Evolutionary conservation across 1,140 invertebrate genomes (phyloP).

Genomic region (Aricia agestis): DNA sequence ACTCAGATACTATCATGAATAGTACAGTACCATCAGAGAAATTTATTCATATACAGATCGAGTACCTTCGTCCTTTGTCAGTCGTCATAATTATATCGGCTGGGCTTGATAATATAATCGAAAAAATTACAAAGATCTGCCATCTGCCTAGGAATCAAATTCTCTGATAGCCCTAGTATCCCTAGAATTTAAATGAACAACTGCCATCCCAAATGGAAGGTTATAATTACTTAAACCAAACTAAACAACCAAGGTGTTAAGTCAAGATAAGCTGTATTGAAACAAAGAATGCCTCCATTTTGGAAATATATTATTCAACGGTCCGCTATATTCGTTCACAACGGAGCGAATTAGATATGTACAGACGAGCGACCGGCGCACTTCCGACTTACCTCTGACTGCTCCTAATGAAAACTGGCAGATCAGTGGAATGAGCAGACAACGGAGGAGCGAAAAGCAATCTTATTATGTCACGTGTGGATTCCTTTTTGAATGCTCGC

Average conservation of each 20-base stretch:
- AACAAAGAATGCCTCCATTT: background rate
- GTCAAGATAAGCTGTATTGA: background rate
- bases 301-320: background rate
- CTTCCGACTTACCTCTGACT: slow-evolving; percentile 55
- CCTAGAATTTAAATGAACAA: too few species aligned
- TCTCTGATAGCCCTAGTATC: too few species aligned
- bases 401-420: slow-evolving; percentile 69
- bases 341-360: slow-evolving; percentile 54
- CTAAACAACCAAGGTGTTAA: background rate
- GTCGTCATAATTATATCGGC: too few species aligned
- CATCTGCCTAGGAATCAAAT: too few species aligned
- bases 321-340: slow-evolving; percentile 42
- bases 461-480: slow-evolving; percentile 21
- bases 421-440: slow-evolving; percentile 53
- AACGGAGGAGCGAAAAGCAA: slow-evolving; percentile 29
- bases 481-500: slow-evolving; percentile 12
- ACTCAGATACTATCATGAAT: too few species aligned
- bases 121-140: too few species aligned
- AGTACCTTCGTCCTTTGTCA: too few species aligned
- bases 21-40: too few species aligned
- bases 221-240: background rate
- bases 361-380: slow-evolving; percentile 43
- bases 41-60: too few species aligned
- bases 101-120: too few species aligned
- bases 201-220: too few species aligned